A percentile compares a stretch with the other conserved stretches of the same genome.
Conservation (phyloP, 2,113 vertebrate genomes). For the Haemorhous mexicanus region DNA sequence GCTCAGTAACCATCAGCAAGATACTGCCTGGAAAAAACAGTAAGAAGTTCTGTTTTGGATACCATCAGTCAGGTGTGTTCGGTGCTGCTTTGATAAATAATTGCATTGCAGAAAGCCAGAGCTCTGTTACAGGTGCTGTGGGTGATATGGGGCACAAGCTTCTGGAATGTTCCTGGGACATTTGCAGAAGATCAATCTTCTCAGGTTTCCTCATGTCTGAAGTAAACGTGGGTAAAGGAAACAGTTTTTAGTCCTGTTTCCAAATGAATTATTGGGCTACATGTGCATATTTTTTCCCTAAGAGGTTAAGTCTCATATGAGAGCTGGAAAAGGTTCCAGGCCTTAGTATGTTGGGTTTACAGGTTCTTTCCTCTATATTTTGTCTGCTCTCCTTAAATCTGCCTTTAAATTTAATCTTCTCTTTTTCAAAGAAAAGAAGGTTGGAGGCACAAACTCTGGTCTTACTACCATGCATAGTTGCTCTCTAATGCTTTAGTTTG, state of each 20-base stretch:
- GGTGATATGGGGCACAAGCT: not conserved
- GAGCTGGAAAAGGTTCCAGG: not conserved
- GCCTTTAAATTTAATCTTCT: not conserved
- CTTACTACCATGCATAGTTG: fast-evolving
- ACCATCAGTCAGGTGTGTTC: not conserved
- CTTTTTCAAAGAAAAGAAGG: not conserved
- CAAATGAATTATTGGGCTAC: not conserved
- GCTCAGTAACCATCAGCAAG: not conserved
- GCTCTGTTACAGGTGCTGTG: not conserved
- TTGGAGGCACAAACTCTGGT: not conserved
- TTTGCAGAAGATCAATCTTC: not conserved
- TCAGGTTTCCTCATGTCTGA: not conserved
- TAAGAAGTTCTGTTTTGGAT: not conserved
- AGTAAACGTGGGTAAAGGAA: not conserved
- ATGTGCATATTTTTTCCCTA: not conserved
- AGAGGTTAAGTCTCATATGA: not conserved
- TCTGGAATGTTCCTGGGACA: not conserved
- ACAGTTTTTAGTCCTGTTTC: not conserved
- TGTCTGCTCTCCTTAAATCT: not conserved
- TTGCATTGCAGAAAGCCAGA: not conserved
- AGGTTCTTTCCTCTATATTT: not conserved
- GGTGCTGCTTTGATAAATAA: not conserved
- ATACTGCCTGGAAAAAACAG: not conserved
- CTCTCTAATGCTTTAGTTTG: not conserved
- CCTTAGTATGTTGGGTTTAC: not conserved